A percentile compares a stretch with the other conserved stretches of the same genome.
These are phyloP conservation scores for Zoroaster sp. DNA, from an alignment of 53 echinoderm and acorn worm genomes.

Conservation along the genomic window DNA sequence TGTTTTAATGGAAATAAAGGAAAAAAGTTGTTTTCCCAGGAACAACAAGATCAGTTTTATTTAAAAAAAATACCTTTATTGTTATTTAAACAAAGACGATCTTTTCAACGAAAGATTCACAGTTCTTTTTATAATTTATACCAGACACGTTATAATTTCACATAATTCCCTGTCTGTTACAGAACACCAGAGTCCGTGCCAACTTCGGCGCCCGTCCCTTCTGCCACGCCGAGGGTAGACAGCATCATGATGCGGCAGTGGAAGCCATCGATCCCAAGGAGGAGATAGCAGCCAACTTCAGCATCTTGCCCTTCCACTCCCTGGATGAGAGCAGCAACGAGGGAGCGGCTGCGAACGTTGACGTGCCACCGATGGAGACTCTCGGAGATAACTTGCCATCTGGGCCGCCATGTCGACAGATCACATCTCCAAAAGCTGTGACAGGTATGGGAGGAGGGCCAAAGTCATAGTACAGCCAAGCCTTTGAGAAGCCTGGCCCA, in stretches of 20 bases:
- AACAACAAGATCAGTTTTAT: too few species aligned
- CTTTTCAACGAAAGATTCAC: too few species aligned
- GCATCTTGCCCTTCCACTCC: constrained; percentile 72
- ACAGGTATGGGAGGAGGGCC: constrained; percentile 72
- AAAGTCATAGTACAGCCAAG: too few species aligned
- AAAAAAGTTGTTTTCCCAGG: too few species aligned
- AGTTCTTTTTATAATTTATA: too few species aligned
- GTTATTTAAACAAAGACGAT: too few species aligned
- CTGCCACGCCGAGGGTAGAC: constrained; percentile 76
- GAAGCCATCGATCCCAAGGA: constrained; percentile 72
- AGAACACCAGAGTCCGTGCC: constrained; percentile 83
- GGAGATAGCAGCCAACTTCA: constrained; percentile 81
- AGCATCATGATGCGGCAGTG: constrained; percentile 71
- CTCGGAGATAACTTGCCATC: constrained; percentile 21
- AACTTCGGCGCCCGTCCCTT: constrained; percentile 87
- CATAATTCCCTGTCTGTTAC: too few species aligned
- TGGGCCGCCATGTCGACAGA: constrained; percentile 68
- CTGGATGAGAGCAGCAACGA: constrained; percentile 70
- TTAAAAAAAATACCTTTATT: too few species aligned
- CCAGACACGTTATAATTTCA: too few species aligned
- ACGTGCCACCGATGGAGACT: constrained; percentile 33
- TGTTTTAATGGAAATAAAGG: too few species aligned
- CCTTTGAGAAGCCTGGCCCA: too few species aligned
- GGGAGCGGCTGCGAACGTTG: constrained; percentile 12
- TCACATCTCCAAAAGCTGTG: constrained; percentile 48